phyloP scores from a whole-genome alignment of 1,140 invertebrate species.

The Caenorhabditis inopinata region DNA sequence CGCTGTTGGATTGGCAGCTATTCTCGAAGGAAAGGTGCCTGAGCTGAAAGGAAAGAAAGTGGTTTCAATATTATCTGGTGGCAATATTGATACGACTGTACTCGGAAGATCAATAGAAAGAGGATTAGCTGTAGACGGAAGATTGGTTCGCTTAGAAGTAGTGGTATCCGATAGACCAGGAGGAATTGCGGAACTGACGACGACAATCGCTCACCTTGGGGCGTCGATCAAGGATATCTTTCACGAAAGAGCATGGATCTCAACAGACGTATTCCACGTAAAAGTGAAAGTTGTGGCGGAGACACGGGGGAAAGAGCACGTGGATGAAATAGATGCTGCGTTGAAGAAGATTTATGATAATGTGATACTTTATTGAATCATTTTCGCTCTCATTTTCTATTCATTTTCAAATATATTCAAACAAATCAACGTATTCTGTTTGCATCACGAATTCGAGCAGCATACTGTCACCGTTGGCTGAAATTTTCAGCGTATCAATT shows the following conservation, averaged over 20 bases:
- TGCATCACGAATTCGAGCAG: conserved; percentile 43
- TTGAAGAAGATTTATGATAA: conserved; percentile 55
- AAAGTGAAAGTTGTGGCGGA: conserved; percentile 79
- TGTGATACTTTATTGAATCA: conserved; percentile 46
- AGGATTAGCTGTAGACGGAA: conserved; percentile 82
- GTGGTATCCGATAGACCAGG: conserved; percentile 79
- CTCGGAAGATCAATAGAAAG: conserved; percentile 83
- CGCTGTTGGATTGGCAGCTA: conserved; percentile 81
- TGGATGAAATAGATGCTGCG: conserved; percentile 49
- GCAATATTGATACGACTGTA: conserved; percentile 89
- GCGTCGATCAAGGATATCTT: conserved; percentile 90
- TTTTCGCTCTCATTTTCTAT: neutral
- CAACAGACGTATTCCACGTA: conserved; percentile 77
- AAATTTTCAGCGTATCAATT: no score
- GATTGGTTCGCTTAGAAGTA: conserved; percentile 81
- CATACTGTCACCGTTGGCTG: conserved; percentile 57
- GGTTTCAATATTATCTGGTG: conserved; percentile 80
- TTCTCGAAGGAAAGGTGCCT: conserved; percentile 79
- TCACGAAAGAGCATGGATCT: conserved; percentile 88
- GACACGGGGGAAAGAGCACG: conserved; percentile 78
- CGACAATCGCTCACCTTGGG: conserved; percentile 76
- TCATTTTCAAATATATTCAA: neutral
- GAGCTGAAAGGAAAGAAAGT: conserved; percentile 84
- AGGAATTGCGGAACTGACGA: conserved; percentile 80
- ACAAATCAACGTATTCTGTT: neutral